phyloP scores from a whole-genome alignment of 2,888 invertebrate genomes.

The Pandemis cinnamomeana region DNA sequence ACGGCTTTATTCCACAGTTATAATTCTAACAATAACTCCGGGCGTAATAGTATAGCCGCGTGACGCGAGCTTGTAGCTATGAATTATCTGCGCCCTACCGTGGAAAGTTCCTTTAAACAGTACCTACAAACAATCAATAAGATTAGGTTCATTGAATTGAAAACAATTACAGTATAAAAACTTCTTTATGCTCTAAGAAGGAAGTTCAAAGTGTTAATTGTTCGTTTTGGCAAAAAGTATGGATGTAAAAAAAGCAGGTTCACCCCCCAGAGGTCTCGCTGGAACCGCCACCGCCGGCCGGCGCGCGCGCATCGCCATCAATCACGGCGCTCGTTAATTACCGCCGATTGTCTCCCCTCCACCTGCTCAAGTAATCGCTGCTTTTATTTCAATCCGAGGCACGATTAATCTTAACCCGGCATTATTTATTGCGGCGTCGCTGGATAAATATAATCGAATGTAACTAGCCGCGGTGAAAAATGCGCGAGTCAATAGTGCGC shows the following conservation, averaged over 20 bases:
- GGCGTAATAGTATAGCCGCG: slow-evolving; percentile 18
- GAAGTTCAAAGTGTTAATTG: background rate
- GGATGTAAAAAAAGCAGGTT: background rate
- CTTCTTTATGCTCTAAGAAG: too few species aligned
- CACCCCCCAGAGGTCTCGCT: background rate
- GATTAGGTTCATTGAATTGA: too few species aligned
- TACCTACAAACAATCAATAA: background rate
- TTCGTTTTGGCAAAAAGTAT: background rate
- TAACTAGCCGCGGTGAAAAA: slow-evolving; percentile 23
- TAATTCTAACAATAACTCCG: slow-evolving; percentile 38
- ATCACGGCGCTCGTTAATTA: slow-evolving; percentile 34
- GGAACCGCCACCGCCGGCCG: background rate
- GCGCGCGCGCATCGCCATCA: slow-evolving; percentile 9
- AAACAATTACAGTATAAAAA: too few species aligned
- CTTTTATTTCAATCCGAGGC: slow-evolving; percentile 35
- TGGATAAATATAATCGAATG: slow-evolving; percentile 15
- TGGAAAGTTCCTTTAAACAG: background rate
- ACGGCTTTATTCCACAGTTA: slow-evolving; percentile 3
- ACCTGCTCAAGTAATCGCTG: slow-evolving; percentile 21
- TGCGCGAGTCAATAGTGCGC: slow-evolving; percentile 29
- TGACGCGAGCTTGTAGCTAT: slow-evolving; percentile 4
- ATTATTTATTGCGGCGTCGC: slow-evolving; percentile 23
- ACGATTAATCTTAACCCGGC: slow-evolving; percentile 29
- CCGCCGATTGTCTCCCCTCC: slow-evolving; percentile 17
- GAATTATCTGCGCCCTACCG: background rate